Evolutionary conservation across 2,888 invertebrate genomes (phyloP).

Genomic region (Drosophila borborema): DNA sequence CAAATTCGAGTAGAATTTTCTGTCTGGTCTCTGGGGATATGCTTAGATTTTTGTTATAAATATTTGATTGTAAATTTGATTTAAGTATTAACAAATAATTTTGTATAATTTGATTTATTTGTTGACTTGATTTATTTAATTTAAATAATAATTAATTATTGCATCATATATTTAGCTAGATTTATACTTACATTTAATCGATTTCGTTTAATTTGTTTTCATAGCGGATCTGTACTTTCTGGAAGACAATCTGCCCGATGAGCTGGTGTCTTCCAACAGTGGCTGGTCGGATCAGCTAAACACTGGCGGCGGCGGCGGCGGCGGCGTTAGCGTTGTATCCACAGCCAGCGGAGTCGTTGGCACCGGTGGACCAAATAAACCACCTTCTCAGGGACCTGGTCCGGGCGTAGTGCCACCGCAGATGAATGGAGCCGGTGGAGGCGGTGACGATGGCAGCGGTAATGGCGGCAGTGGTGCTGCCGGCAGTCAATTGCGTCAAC

Average conservation of each 20-base stretch:
- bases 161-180: no score
- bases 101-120: no score
- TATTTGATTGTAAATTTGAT: no score
- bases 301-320: conserved; percentile 86
- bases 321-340: conserved; percentile 85
- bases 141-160: no score
- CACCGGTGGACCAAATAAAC: conserved; percentile 87
- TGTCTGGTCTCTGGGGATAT: no score
- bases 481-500: conserved; percentile 84
- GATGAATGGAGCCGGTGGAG: conserved; percentile 88
- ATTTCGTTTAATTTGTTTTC: not conserved
- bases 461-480: conserved; percentile 43
- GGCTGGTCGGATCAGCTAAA: conserved; percentile 89
- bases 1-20: no score
- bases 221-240: conserved; percentile 92
- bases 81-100: no score
- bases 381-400: conserved; percentile 93
- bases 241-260: conserved; percentile 96
- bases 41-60: no score
- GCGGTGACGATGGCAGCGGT: conserved; percentile 73
- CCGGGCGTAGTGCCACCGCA: conserved; percentile 87
- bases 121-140: no score
- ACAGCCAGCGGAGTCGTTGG: conserved; percentile 75
- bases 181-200: not conserved
- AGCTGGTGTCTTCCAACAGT: conserved; percentile 91